phyloP scores from a whole-genome alignment of 2,113 vertebrate genomes.

The Salvator merianae region DNA sequence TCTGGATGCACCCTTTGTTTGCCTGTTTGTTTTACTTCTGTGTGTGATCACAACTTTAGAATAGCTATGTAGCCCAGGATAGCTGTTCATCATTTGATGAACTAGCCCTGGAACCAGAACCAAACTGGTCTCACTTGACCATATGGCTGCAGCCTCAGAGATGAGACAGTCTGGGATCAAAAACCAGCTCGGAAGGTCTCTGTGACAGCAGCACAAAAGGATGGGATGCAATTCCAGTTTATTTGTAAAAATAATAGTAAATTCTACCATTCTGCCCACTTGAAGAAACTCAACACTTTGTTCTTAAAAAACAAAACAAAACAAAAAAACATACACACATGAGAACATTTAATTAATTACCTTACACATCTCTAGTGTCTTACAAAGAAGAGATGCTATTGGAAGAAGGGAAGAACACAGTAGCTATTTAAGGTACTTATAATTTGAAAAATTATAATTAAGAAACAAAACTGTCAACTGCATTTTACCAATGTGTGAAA shows the following conservation, averaged over 20 bases:
- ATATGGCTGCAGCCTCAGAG: too few species aligned
- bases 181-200: not conserved
- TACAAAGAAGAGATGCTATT: not conserved
- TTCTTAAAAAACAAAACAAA: not conserved
- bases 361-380: not conserved
- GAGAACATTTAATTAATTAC: too few species aligned
- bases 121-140: too few species aligned
- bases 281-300: not conserved
- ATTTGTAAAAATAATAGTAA: not conserved
- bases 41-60: too few species aligned
- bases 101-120: too few species aligned
- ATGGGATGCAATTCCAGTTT: not conserved
- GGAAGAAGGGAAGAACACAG: not conserved
- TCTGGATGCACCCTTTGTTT: too few species aligned
- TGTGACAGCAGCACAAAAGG: not conserved
- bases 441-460: slow-evolving; percentile 19
- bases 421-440: not conserved
- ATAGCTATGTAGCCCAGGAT: too few species aligned
- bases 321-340: too few species aligned
- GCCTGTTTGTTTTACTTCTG: too few species aligned
- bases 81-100: too few species aligned
- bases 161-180: not conserved
- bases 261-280: not conserved
- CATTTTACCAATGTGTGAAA: not conserved
- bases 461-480: accelerated